phyloP scores from a whole-genome alignment of 2,113 vertebrate genomes.

The Spilogale gracilis region DNA sequence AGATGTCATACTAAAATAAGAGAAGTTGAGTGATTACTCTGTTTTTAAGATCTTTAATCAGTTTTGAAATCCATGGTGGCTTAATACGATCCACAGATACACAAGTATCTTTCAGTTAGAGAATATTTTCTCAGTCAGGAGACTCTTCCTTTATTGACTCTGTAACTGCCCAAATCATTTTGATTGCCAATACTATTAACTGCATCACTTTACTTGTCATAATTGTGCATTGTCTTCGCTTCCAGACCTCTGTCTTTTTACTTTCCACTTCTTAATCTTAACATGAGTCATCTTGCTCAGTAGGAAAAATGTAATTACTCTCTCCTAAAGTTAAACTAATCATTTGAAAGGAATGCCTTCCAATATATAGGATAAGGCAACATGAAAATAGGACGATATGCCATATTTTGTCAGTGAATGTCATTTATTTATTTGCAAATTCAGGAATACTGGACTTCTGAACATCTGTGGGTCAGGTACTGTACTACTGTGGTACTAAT shows the following conservation, averaged over 20 bases:
- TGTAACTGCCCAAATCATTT: slow-evolving; percentile 40
- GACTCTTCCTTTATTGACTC: background rate
- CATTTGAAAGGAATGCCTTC: background rate
- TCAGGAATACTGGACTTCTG: background rate
- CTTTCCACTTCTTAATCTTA: background rate
- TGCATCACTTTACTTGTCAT: background rate
- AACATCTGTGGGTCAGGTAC: background rate
- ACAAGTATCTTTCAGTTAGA: slow-evolving; percentile 15
- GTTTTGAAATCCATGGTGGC: background rate
- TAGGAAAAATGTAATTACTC: background rate
- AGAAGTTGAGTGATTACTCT: slow-evolving; percentile 30
- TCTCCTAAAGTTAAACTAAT: slow-evolving; percentile 38
- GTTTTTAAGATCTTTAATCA: slow-evolving; percentile 48
- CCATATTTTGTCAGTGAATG: background rate
- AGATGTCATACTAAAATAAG: slow-evolving; percentile 41
- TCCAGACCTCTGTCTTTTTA: background rate
- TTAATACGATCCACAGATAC: slow-evolving; percentile 13
- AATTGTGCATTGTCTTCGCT: background rate
- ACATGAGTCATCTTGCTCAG: background rate
- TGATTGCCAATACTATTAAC: background rate
- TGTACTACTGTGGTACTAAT: background rate
- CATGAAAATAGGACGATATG: background rate
- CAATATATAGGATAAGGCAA: background rate
- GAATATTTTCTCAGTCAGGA: slow-evolving; percentile 55
- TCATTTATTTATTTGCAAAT: background rate